These are phyloP conservation scores for Lepus timidus DNA, from an alignment of 2,113 vertebrate genomes.

Conservation along the genomic window DNA sequence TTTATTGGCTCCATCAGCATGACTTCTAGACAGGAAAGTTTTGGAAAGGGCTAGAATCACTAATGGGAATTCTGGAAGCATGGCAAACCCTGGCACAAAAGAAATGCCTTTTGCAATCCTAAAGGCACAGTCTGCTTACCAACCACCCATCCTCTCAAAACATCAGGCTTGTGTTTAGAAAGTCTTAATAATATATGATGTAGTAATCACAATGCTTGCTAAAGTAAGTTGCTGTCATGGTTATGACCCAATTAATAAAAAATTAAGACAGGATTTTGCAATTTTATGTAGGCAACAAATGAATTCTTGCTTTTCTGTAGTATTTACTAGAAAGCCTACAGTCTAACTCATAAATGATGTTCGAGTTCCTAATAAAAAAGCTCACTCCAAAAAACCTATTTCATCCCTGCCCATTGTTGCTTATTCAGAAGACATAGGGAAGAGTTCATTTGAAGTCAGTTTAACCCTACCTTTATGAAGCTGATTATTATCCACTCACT, in stretches of 20 bases:
- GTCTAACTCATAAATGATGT: background rate
- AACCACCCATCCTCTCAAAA: background rate
- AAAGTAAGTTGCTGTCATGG: background rate
- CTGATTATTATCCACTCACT: background rate
- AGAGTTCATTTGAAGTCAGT: background rate
- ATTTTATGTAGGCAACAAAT: background rate
- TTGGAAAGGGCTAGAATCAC: background rate
- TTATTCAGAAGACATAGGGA: background rate
- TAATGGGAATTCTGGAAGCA: background rate
- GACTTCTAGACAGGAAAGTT: slow-evolving; percentile 10
- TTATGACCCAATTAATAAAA: slow-evolving; percentile 62
- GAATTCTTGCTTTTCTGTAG: background rate
- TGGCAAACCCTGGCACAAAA: background rate
- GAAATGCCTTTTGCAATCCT: background rate
- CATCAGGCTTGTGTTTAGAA: slow-evolving; percentile 15
- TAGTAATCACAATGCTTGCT: slow-evolving; percentile 38
- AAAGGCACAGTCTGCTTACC: background rate
- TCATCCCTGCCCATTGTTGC: background rate
- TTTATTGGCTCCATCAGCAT: background rate
- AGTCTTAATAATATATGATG: slow-evolving; percentile 22
- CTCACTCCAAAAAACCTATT: background rate
- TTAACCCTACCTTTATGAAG: background rate
- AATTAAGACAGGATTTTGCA: slow-evolving; percentile 12
- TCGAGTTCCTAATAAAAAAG: background rate
- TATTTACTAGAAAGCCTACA: background rate